Conservation (phyloP, 2,113 vertebrate species). For the Neogale vison region DNA sequence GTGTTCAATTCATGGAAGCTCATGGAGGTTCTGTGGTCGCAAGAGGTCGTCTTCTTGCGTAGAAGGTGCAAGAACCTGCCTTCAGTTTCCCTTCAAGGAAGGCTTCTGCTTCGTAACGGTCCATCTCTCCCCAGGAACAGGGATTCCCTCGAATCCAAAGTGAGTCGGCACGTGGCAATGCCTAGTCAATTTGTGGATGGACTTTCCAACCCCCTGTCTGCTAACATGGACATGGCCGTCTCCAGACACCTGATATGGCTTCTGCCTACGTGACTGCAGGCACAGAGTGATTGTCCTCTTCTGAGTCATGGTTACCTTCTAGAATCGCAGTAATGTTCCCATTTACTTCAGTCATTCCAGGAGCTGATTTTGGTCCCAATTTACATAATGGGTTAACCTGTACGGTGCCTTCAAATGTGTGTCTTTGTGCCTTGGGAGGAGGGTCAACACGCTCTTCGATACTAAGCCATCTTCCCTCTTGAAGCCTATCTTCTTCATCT, state of each 20-base stretch:
- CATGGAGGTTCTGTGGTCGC: conserved; percentile 84
- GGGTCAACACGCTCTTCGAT: conserved; percentile 99
- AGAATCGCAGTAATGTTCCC: conserved; percentile 84
- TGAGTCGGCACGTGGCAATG: conserved; percentile 93
- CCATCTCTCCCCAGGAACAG: conserved; percentile 99
- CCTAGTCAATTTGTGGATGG: conserved; percentile 98
- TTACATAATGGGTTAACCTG: conserved; percentile 96
- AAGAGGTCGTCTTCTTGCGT: conserved; percentile 99
- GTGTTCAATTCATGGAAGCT: conserved; percentile 98
- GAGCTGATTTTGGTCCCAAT: conserved; percentile 98
- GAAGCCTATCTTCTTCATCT: conserved; percentile 95
- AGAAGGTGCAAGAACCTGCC: conserved; percentile 97
- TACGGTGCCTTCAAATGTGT: conserved; percentile 96
- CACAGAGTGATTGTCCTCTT: conserved; percentile 96
- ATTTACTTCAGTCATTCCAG: conserved; percentile 90
- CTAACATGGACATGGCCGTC: conserved; percentile 88
- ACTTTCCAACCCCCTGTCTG: conserved; percentile 98
- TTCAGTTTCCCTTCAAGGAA: conserved; percentile 95
- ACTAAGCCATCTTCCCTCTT: conserved; percentile 95
- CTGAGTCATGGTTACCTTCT: conserved; percentile 89
- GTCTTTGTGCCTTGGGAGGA: conserved; percentile 97
- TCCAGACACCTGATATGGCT: conserved; percentile 94
- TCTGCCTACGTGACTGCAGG: conserved; percentile 93
- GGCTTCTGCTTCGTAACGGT: conserved; percentile 96
- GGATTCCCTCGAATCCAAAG: conserved; percentile 96